These are phyloP conservation scores for Furnarius figulus DNA, from an alignment of 2,113 vertebrate genomes.

Conservation along the genomic window DNA sequence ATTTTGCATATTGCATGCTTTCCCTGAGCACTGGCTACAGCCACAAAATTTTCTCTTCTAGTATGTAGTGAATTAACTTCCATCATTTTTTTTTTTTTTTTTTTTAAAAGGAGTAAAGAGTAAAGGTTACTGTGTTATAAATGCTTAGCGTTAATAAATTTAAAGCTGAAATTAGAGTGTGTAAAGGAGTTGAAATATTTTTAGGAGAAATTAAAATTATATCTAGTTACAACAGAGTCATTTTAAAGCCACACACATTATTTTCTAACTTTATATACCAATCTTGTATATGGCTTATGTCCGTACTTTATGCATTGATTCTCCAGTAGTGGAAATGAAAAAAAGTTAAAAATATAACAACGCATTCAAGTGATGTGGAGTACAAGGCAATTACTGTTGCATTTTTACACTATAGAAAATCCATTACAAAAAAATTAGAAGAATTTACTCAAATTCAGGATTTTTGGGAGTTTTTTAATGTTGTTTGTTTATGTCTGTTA, in stretches of 20 bases:
- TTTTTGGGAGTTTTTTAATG: neutral
- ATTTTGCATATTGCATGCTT: neutral
- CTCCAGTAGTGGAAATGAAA: neutral
- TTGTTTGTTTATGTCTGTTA: neutral
- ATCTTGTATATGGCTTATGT: neutral
- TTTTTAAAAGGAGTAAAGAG: neutral
- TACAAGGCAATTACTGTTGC: neutral
- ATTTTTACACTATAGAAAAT: neutral
- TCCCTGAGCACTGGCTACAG: neutral
- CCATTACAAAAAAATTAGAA: neutral
- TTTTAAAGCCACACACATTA: neutral
- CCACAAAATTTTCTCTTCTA: neutral
- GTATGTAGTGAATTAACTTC: neutral
- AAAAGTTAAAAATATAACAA: neutral
- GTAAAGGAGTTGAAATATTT: neutral
- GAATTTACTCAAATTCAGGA: neutral
- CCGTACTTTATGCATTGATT: neutral
- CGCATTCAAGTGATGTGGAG: neutral
- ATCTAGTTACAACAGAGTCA: neutral
- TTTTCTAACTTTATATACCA: neutral
- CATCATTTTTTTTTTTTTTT: neutral
- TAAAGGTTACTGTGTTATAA: neutral
- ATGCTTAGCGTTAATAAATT: neutral
- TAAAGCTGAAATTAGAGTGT: neutral
- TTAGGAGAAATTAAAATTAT: neutral